Evolutionary conservation across 2,888 invertebrate species (phyloP), one percentile per base, ranked within the genome.

Genomic region (Caenorhabditis wallacei): DNA sequence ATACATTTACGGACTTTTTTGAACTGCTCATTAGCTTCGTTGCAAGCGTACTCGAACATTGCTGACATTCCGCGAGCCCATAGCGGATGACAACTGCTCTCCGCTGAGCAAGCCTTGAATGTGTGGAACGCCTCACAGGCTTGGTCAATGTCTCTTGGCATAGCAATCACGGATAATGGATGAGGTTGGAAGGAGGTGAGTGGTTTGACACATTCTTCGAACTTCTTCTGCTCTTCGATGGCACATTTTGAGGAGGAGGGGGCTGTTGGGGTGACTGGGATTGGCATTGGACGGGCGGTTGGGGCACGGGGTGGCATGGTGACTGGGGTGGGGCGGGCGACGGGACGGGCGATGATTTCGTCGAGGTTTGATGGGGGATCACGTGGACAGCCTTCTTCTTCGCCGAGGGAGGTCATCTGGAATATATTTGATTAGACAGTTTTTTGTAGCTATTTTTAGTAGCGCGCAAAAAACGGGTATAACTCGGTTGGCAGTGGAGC

Each of bases 11-110:
- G 54, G 18, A 88, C 88, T 69, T 90, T 82, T 61, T 84, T 86
- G 83, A 88, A 91, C 37, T 84, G 78, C 22, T 74, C 81, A 48
- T 84, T 82, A 18, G 90, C 89, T 48, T 88, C 89, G 26, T 89
- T 88, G 51, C 91, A 91, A 13, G 91, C 90, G 53, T 70, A 91
- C 48, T 89, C 90, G 80, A 91, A 91, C 91, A 91, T 91, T 48
- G 90, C 91, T n/a, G 82, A 80, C 90, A 91, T 91, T 78, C 91
- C 91, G 22, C 85, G 76, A 20, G 90, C 91, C 91, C 90, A 91
- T 24, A 90, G 70, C 18, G 90, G 90, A 80, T 86, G 87, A 79
- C 90, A 90, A 24, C 83, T 83, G 35, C 85, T 80, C 13, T 61
- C 57, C 7, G 80, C 74, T 0, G 87, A 71, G 64, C 88, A 88